These are phyloP conservation scores for Patagioenas fasciata DNA, from an alignment of 2,113 vertebrate genomes.

Conservation along the genomic window DNA sequence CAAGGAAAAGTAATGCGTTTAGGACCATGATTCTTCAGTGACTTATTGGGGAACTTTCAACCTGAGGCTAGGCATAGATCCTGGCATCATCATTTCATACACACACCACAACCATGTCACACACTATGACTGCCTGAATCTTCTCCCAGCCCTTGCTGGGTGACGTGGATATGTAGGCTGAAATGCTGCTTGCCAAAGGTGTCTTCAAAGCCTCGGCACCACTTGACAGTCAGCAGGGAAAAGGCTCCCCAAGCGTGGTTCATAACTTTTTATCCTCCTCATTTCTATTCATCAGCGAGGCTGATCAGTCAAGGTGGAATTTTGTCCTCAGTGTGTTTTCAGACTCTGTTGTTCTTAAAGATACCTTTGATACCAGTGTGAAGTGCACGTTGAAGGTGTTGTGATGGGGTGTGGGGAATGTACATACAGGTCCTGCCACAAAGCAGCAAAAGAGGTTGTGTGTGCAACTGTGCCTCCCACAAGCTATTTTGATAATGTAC, in stretches of 20 bases:
- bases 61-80: neutral
- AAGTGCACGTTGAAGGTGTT: neutral
- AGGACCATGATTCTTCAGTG: neutral
- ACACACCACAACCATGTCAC: neutral
- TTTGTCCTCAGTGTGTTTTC: neutral
- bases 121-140: neutral
- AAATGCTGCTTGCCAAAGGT: neutral
- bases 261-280: neutral
- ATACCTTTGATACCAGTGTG: neutral
- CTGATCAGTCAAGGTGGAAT: neutral
- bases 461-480: neutral
- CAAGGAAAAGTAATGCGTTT: neutral
- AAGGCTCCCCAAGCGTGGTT: accelerated
- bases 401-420: neutral
- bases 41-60: neutral
- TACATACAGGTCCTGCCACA: neutral
- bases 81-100: neutral
- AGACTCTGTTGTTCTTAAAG: neutral
- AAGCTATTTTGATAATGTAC: neutral
- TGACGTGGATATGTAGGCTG: neutral
- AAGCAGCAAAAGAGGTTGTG: neutral
- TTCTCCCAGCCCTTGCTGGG: neutral
- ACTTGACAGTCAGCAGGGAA: neutral
- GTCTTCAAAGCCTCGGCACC: neutral
- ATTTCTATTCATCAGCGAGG: neutral